Evolutionary conservation across 1,140 invertebrate species (phyloP).

Genomic region (Zophobas atratus): DNA sequence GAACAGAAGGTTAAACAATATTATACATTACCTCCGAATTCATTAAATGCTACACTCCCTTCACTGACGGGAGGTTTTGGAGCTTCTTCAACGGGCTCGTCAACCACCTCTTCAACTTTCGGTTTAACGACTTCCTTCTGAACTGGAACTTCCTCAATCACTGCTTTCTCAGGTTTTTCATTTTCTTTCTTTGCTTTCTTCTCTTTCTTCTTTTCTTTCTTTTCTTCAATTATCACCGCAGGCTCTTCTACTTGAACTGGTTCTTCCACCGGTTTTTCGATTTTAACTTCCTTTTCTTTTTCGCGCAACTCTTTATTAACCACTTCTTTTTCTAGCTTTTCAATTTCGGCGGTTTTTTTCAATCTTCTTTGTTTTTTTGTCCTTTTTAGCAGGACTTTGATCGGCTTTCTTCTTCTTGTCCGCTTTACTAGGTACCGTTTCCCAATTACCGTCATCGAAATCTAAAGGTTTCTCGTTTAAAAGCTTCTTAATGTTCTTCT

Average conservation of each 20-base stretch:
- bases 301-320: slow-evolving; percentile 71
- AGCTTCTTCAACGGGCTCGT: slow-evolving; percentile 58
- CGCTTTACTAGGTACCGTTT: slow-evolving; percentile 78
- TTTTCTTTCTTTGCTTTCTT: slow-evolving; percentile 64
- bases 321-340: slow-evolving; percentile 71
- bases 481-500: slow-evolving; percentile 72
- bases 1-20: slow-evolving; percentile 9
- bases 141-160: slow-evolving; percentile 41
- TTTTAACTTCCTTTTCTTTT: slow-evolving; percentile 57
- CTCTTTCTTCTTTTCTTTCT: slow-evolving; percentile 70
- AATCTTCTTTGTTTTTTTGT: slow-evolving; percentile 67
- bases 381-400: slow-evolving; percentile 70
- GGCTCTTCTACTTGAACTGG: slow-evolving; percentile 58
- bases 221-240: slow-evolving; percentile 59
- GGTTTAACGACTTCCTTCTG: slow-evolving; percentile 58
- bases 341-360: slow-evolving; percentile 64
- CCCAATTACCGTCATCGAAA: slow-evolving; percentile 83
- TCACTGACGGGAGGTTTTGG: slow-evolving; percentile 55
- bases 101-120: slow-evolving; percentile 65
- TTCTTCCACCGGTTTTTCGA: slow-evolving; percentile 55
- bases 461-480: slow-evolving; percentile 78
- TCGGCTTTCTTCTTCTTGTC: slow-evolving; percentile 77
- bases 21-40: slow-evolving; percentile 75
- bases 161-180: slow-evolving; percentile 44
- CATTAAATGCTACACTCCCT: slow-evolving; percentile 73